Evolutionary conservation across 1,140 invertebrate species (phyloP), one percentile per base, ranked within the genome.

Genomic region (Triops cancriformis): DNA sequence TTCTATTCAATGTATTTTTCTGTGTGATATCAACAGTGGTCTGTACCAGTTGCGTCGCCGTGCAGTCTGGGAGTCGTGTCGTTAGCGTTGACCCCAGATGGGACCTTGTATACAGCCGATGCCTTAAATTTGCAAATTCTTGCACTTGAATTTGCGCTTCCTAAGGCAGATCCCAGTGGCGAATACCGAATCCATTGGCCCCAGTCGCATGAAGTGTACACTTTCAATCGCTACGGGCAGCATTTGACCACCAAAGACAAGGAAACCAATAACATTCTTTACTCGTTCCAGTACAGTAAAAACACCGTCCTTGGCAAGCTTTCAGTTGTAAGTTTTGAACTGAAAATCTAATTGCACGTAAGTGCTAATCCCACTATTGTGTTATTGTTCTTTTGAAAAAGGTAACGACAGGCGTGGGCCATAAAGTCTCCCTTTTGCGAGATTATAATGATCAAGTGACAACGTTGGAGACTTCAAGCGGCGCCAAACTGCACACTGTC

Each of bases 281-380:
- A 98, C 84, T 94, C 94, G 31, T 98, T 98, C 86, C 87, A 96
- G 1, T 98, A 99, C 85, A 97, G 93, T 26, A 97, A 98, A 83
- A 98, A 98, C 82, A 97, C 95, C 1, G 96, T 94, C 82, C 96
- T 97, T 82, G 96, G 96, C 0, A 95, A 96, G 84, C 85, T 99
- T 26, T 94, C 92, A 0, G 94, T 76, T 26, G 75, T 76, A 76
- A 76, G 75, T 41, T 27, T 31, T 10, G 14, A 41, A 27, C n/a
- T 73, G 10, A 31, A 23, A 31, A n/a, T 74, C 12, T 1, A 26
- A 26, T 28, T 41, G 18, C 23, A 14, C 28, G 1, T 41, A 74
- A 26, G 18, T 64, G 23, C 18, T 23, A 6, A 28, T 64, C 27
- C 10, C 23, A 18, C 18, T 26, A 18, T 26, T 64, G 11, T 77